A percentile compares a stretch with the other conserved stretches of the same genome.
These are phyloP conservation scores for Menidia beryllina DNA, from an alignment of 2,113 vertebrate genomes.

Conservation along the genomic window DNA sequence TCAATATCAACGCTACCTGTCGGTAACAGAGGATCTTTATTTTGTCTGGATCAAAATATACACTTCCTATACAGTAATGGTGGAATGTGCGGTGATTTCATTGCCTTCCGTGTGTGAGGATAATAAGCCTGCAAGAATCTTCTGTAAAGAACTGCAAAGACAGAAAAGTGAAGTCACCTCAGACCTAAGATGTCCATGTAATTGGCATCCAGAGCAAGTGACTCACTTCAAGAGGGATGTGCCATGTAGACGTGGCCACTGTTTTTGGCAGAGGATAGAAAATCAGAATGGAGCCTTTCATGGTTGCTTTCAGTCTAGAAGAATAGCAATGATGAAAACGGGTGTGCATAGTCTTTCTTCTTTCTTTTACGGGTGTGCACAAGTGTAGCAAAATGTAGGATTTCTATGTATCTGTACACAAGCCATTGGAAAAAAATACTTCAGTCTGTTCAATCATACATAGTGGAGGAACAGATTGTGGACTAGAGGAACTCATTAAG, in stretches of 20 bases:
- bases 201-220: constrained; percentile 51
- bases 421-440: no score
- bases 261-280: constrained; percentile 34
- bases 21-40: background rate
- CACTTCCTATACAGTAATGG: background rate
- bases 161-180: constrained; percentile 16
- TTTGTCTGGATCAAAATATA: background rate
- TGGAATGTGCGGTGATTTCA: background rate
- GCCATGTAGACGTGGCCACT: constrained; percentile 15
- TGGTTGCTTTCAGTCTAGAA: background rate
- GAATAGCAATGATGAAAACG: constrained; percentile 4
- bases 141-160: constrained; percentile 8
- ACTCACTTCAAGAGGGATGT: constrained; percentile 32
- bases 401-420: no score
- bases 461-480: no score
- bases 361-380: no score
- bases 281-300: constrained; percentile 33
- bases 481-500: no score
- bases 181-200: constrained; percentile 35
- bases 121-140: constrained; percentile 21
- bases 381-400: no score
- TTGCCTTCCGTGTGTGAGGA: background rate
- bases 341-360: background rate
- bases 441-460: no score
- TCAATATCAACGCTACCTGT: background rate